Conservation (phyloP, 2,113 vertebrate genomes). For the Thomomys bottae region DNA sequence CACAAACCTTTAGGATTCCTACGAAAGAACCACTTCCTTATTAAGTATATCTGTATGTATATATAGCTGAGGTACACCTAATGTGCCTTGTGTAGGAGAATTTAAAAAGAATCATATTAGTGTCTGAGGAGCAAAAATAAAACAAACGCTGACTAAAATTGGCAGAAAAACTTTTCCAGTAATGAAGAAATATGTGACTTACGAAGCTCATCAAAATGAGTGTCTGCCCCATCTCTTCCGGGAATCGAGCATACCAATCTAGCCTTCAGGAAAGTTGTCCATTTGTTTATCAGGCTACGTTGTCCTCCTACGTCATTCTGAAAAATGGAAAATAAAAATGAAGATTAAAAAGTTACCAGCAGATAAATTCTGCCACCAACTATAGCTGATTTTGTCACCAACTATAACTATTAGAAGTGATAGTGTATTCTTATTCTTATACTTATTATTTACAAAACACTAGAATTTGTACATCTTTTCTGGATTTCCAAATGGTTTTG, state of each 20-base stretch:
- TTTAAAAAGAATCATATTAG: background rate
- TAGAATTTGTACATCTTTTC: background rate
- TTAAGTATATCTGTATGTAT: no score
- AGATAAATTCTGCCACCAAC: background rate
- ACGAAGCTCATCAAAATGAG: slow-evolving; percentile 98
- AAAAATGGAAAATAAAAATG: background rate
- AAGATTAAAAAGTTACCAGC: background rate
- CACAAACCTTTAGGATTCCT: background rate
- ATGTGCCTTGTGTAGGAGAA: background rate
- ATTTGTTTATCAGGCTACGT: slow-evolving; percentile 98
- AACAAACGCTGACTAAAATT: background rate
- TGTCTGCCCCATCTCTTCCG: slow-evolving; percentile 94
- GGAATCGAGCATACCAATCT: slow-evolving; percentile 96
- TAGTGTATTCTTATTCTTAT: no score
- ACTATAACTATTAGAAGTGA: background rate
- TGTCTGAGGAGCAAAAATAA: background rate
- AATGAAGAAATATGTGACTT: slow-evolving; percentile 82
- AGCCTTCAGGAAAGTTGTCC: slow-evolving; percentile 99
- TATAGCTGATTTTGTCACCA: background rate
- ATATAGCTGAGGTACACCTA: background rate
- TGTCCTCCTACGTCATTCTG: slow-evolving; percentile 98
- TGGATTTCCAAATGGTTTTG: background rate
- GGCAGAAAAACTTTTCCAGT: background rate
- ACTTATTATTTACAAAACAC: background rate
- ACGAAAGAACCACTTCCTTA: background rate